Conservation (phyloP, 1,140 invertebrate species). For the Ceratina calcarata region DNA sequence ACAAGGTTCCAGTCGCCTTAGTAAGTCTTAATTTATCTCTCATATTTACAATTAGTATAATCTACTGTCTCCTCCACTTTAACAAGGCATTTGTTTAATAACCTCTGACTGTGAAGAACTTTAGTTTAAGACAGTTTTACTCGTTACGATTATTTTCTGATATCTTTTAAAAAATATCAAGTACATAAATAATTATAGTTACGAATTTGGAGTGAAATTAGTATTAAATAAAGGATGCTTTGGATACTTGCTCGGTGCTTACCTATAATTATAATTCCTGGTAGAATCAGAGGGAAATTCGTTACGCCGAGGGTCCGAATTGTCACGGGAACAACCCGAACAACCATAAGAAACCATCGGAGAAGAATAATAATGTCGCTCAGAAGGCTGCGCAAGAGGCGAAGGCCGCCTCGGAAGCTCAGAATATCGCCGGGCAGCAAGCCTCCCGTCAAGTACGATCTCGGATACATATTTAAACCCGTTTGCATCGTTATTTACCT, state of each 20-base stretch:
- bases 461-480: not conserved
- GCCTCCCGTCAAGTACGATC: slow-evolving; percentile 81
- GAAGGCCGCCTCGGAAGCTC: slow-evolving; percentile 84
- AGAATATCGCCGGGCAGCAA: slow-evolving; percentile 84
- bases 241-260: not conserved
- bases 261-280: not conserved
- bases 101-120: not conserved
- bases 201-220: no score
- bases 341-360: slow-evolving; percentile 32
- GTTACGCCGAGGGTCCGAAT: slow-evolving; percentile 4
- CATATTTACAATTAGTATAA: not conserved
- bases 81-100: not conserved
- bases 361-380: slow-evolving; percentile 82
- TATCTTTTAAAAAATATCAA: no score
- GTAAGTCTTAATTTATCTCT: slow-evolving; percentile 26
- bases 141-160: no score
- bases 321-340: not conserved
- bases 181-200: no score
- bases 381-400: slow-evolving; percentile 85
- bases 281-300: slow-evolving; percentile 46
- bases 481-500: not conserved
- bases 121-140: no score
- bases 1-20: slow-evolving; percentile 28
- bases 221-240: no score
- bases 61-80: not conserved